Percentiles rank a stretch among this genome's conserved stretches.
Evolutionary conservation across 2,888 invertebrate species (phyloP).

Genomic region (Xiphydria camelus): DNA sequence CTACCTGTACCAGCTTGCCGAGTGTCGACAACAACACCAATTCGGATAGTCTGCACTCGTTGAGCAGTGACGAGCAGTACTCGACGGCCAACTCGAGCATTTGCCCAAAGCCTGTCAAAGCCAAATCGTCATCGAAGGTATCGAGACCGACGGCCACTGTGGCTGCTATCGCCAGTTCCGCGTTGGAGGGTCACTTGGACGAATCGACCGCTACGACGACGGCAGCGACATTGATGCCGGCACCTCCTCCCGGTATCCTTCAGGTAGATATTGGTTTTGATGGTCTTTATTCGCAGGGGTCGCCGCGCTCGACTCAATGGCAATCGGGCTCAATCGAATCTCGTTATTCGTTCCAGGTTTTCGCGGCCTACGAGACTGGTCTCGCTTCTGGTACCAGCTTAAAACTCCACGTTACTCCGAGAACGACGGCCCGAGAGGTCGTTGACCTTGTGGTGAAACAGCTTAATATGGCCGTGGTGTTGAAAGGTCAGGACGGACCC

Average conservation of each 20-base stretch:
- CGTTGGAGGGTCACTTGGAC: conserved; percentile 37
- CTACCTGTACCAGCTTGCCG: conserved; percentile 47
- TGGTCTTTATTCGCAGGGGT: too few species aligned
- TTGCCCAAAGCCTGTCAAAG: conserved; percentile 25
- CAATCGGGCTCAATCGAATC: too few species aligned
- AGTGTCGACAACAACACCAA: conserved; percentile 43
- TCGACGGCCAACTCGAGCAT: conserved; percentile 37
- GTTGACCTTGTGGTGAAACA: conserved; percentile 95
- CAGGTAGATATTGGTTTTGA: conserved; percentile 66
- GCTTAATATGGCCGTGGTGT: conserved; percentile 87
- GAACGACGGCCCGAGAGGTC: conserved; percentile 93
- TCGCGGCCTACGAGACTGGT: conserved; percentile 95
- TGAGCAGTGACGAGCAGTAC: conserved; percentile 55
- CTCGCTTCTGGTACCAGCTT: conserved; percentile 90
- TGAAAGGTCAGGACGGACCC: conserved; percentile 85
- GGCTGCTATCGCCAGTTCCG: conserved; percentile 49
- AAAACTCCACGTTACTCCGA: conserved; percentile 88
- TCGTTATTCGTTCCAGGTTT: conserved; percentile 70
- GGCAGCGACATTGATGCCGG: conserved; percentile 46
- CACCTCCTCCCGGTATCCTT: conserved; percentile 62
- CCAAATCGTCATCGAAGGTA: conserved; percentile 32
- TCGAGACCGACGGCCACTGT: conserved; percentile 43
- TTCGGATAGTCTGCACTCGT: conserved; percentile 68
- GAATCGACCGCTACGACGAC: conserved; percentile 49
- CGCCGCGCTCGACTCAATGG: too few species aligned